A percentile compares a stretch with the other conserved stretches of the same genome.
Evolutionary conservation across 2,113 vertebrate species (phyloP).

Genomic region (Podocnemis expansa): DNA sequence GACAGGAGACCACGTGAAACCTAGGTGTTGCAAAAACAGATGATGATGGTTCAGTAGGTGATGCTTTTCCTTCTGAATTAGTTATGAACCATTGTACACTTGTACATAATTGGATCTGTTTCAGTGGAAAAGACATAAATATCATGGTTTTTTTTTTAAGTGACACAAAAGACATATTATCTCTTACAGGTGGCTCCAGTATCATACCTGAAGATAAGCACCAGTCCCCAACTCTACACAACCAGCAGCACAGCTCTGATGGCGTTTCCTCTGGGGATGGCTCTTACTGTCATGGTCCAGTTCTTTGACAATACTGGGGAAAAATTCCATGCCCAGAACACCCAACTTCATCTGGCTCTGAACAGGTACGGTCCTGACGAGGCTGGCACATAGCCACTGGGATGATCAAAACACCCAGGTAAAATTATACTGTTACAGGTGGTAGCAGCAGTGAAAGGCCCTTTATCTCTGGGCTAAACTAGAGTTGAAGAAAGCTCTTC

Average conservation of each 20-base stretch:
- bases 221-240: slow-evolving; percentile 55
- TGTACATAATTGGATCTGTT: not conserved
- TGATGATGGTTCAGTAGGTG: not conserved
- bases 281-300: slow-evolving; percentile 61
- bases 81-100: not conserved
- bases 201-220: slow-evolving; percentile 71
- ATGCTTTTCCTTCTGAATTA: not conserved
- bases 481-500: not conserved
- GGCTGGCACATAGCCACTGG: not conserved
- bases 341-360: slow-evolving; percentile 66
- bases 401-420: not conserved
- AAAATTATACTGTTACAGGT: not conserved
- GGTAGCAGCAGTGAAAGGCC: not conserved
- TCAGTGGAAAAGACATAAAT: not conserved
- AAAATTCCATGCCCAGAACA: slow-evolving; percentile 71
- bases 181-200: slow-evolving; percentile 74
- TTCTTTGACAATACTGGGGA: slow-evolving; percentile 77
- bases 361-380: slow-evolving; percentile 71
- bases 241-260: slow-evolving; percentile 38
- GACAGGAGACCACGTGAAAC: too few relatives aligned
- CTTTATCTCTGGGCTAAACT: not conserved
- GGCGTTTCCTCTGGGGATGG: slow-evolving; percentile 74
- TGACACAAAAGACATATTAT: not conserved
- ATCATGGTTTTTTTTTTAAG: not conserved
- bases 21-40: not conserved